Conservation (phyloP, 64 coral and sea anemone species). For the Pachyseris speciosa region DNA sequence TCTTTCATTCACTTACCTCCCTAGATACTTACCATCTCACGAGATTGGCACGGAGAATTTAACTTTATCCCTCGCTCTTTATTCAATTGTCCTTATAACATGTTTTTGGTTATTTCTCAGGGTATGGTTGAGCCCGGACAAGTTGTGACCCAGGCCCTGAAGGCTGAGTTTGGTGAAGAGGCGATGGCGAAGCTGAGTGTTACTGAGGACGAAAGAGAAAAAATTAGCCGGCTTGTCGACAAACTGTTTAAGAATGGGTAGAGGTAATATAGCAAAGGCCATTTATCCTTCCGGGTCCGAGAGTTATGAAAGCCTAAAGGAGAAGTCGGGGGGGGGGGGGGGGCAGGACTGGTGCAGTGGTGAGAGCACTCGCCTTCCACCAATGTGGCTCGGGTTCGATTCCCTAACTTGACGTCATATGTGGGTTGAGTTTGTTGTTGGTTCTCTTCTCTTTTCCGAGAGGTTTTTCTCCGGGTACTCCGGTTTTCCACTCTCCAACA, state of each 20-base stretch:
- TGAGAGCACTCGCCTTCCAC: too few relatives aligned
- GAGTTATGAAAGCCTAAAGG: not conserved
- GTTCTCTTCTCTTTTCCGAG: too few relatives aligned
- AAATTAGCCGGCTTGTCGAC: slow-evolving; percentile 80
- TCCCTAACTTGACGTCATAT: too few relatives aligned
- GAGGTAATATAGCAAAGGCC: too few relatives aligned
- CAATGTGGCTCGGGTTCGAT: too few relatives aligned
- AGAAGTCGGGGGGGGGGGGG: not conserved
- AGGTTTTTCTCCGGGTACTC: too few relatives aligned
- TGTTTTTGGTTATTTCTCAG: slow-evolving; percentile 11
- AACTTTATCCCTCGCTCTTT: not conserved
- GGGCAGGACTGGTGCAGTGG: too few relatives aligned
- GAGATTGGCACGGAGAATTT: not conserved
- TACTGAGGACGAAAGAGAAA: slow-evolving; percentile 75
- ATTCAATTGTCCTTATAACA: not conserved
- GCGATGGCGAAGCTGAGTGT: slow-evolving; percentile 89
- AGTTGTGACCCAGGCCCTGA: slow-evolving; percentile 83
- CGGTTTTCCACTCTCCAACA: too few relatives aligned
- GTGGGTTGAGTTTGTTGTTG: too few relatives aligned
- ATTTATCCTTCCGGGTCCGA: not conserved
- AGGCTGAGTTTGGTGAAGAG: slow-evolving; percentile 98
- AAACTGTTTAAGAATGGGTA: slow-evolving; percentile 82
- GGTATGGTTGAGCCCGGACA: slow-evolving; percentile 99
- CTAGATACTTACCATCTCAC: too few relatives aligned
- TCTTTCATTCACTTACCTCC: too few relatives aligned